These are phyloP conservation scores for Schizothorax lantsangensis DNA, from an alignment of 2,797 vertebrate species.

Conservation along the genomic window DNA sequence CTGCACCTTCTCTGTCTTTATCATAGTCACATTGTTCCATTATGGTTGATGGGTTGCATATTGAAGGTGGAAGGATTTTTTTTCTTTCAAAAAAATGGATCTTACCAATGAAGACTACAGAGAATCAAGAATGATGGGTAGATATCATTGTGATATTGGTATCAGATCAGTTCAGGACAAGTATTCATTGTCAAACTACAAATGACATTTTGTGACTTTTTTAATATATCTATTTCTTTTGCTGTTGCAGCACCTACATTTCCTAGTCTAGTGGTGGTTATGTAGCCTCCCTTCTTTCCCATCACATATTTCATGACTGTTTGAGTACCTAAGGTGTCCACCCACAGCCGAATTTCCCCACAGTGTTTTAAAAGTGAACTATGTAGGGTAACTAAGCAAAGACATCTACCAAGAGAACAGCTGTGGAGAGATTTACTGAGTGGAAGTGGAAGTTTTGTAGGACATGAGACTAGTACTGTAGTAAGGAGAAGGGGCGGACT, in stretches of 20 bases:
- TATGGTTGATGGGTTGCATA: slow-evolving; percentile 9
- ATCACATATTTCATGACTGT: slow-evolving; percentile 47
- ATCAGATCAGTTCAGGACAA: slow-evolving; percentile 13
- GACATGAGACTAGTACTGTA: neutral
- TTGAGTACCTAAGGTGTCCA: slow-evolving; percentile 43
- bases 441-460: neutral
- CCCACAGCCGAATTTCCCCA: slow-evolving; percentile 30
- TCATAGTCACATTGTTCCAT: slow-evolving; percentile 14
- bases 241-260: slow-evolving; percentile 1
- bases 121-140: neutral
- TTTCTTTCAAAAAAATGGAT: neutral
- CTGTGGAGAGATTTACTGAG: slow-evolving; percentile 14
- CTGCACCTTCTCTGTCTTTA: neutral
- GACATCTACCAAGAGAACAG: slow-evolving; percentile 9
- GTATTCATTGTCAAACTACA: neutral
- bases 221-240: slow-evolving; percentile 12
- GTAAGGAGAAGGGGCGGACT: neutral
- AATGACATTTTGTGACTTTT: neutral
- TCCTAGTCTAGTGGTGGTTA: neutral
- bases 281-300: slow-evolving; percentile 32
- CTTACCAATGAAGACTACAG: slow-evolving; percentile 3
- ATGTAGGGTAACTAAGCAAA: slow-evolving; percentile 43
- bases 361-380: slow-evolving; percentile 49
- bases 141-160: neutral
- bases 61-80: neutral